Evolutionary conservation across 2,888 invertebrate genomes (phyloP), one percentile per base, ranked within the genome.

Genomic region (Morpho achilles): DNA sequence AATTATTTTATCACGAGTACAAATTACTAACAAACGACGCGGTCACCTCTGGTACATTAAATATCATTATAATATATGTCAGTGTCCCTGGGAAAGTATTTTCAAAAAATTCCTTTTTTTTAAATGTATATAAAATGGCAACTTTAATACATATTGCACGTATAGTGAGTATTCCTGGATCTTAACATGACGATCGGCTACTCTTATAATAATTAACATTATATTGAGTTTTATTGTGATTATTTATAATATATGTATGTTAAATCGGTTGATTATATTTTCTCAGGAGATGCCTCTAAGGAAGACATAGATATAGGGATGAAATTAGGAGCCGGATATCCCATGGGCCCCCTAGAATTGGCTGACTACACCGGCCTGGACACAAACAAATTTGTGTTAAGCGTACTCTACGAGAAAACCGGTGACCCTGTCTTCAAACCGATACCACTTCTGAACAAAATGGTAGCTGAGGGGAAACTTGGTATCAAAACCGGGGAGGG

Each of bases 301-400:
- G 88, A 92, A 69, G 97, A 98, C 78, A 95, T 98, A 59, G 98
- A 98, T 74, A 94, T 92, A 7, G 97, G 96, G 1, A 97, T 97
- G 97, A 97, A 97, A 81, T 84, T 97, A 10, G 97, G 97, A n/a
- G 96, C 96, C 4, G 95, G 96, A 0, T 94, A 96, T 82, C 97
- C 97, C 0, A 97, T 97, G 97, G 97, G 97, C 0, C 97, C 97
- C 0, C 93, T 98, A 69, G 97, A 97, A 79, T 81, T 98, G 45
- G 90, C 94, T 0, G 97, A 98, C 85, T 97, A 95, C 82, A 95
- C 96, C 0, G 97, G 97, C 0, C 88, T 96, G 2, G 98, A 98
- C 77, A 96, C 96, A 0, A 93, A 93, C 64, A 91, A 94, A 73
- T 94, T 93, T 68, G 96, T 95, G 60, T 74, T 96, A n/a, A 93